phyloP scores from a whole-genome alignment of 2,113 vertebrate genomes.

The Vidua macroura region DNA sequence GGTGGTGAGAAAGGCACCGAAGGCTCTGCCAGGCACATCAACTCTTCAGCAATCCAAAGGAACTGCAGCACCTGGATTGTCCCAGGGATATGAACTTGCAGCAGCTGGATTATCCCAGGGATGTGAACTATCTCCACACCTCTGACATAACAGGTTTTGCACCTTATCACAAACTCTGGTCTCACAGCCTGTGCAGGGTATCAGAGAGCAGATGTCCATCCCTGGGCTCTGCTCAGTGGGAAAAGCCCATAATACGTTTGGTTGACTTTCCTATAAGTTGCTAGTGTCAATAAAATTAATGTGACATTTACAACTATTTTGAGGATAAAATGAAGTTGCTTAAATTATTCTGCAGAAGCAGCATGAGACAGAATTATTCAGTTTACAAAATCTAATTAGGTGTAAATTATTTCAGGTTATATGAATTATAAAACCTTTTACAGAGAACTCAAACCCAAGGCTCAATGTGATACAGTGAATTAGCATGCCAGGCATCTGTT shows the following conservation, averaged over 20 bases:
- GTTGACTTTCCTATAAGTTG: conserved; percentile 67
- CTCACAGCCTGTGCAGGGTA: not conserved
- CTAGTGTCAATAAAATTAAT: conserved; percentile 78
- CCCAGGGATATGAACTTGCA: not conserved
- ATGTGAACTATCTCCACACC: not conserved
- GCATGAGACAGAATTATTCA: conserved; percentile 75
- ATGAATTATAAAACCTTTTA: conserved; percentile 77
- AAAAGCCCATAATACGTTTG: conserved; percentile 18
- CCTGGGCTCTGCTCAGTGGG: not conserved
- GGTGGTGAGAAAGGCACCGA: not conserved
- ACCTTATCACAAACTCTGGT: not conserved
- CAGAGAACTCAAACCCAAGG: conserved; percentile 69
- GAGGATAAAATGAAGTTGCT: conserved; percentile 74
- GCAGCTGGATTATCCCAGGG: not conserved
- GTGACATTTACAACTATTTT: conserved; percentile 81
- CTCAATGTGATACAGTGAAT: conserved; percentile 63
- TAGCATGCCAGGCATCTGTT: conserved; percentile 45
- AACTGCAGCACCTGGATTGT: not conserved
- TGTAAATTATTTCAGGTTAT: conserved; percentile 78
- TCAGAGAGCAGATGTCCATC: not conserved
- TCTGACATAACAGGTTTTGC: not conserved
- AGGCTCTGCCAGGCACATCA: not conserved
- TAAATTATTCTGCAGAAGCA: conserved; percentile 75
- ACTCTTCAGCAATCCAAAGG: not conserved
- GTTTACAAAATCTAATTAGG: conserved; percentile 83